Evolutionary conservation across 2,113 vertebrate species (phyloP).

Genomic region (chimpanzee (Pan troglodytes)): DNA sequence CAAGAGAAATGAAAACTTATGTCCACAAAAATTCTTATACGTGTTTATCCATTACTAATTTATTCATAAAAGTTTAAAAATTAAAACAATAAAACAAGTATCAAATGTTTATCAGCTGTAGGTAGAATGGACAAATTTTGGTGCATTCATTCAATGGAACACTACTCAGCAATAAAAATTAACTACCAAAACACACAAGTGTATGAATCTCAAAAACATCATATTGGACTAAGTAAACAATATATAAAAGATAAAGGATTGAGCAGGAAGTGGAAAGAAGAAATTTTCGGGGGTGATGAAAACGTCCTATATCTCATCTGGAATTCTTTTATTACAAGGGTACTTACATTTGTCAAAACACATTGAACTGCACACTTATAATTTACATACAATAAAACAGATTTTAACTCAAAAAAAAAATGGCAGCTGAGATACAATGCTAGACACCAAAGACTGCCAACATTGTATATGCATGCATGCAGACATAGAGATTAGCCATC

Average conservation of each 20-base stretch:
- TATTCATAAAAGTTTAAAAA: not conserved
- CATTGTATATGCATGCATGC: not conserved
- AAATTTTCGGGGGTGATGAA: not conserved
- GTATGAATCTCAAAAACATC: not conserved
- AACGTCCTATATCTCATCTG: not conserved
- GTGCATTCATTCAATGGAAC: too few relatives aligned
- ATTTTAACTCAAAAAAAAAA: not conserved
- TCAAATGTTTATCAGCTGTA: not conserved
- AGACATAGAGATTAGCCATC: not conserved
- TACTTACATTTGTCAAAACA: not conserved
- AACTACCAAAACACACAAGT: not conserved
- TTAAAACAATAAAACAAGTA: not conserved
- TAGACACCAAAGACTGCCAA: not conserved
- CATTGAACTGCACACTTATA: not conserved
- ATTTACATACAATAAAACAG: not conserved
- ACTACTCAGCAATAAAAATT: not conserved
- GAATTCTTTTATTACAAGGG: not conserved
- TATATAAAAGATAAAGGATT: not conserved
- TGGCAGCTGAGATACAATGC: not conserved
- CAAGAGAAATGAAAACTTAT: too few relatives aligned
- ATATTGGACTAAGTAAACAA: not conserved
- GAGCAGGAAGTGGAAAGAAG: not conserved
- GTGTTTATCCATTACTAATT: not conserved
- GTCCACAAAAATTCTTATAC: not conserved
- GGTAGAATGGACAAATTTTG: not conserved